Evolutionary conservation across 2,797 vertebrate species (phyloP).

Genomic region (Sarcophilus harrisii): DNA sequence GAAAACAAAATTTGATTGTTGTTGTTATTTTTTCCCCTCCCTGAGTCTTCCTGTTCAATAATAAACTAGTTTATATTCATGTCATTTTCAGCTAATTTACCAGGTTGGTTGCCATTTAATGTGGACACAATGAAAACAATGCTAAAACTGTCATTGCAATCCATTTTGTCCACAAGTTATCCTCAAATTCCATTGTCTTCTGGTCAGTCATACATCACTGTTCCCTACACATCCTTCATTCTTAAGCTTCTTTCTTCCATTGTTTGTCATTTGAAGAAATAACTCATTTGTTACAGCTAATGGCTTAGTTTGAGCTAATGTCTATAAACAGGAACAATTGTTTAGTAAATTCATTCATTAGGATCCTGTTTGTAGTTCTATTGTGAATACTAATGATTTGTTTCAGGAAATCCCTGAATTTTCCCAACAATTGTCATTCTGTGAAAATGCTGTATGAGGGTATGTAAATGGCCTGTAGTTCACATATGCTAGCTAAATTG

Average conservation of each 20-base stretch:
- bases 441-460: background rate
- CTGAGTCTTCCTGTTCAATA: slow-evolving; percentile 1
- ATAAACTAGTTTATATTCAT: background rate
- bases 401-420: slow-evolving; percentile 1
- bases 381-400: slow-evolving; percentile 21
- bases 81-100: background rate
- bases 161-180: background rate
- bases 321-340: slow-evolving; percentile 21
- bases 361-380: background rate
- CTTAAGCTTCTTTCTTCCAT: background rate
- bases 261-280: background rate
- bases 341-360: slow-evolving; percentile 27
- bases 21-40: background rate
- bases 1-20: background rate
- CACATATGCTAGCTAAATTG: background rate
- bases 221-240: background rate
- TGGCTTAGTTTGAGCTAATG: slow-evolving; percentile 38
- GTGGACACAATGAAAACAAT: slow-evolving; percentile 10
- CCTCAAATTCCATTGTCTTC: background rate
- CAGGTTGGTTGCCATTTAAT: slow-evolving; percentile 4
- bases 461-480: background rate
- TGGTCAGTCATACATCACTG: slow-evolving; percentile 14
- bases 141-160: background rate
- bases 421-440: slow-evolving; percentile 14
- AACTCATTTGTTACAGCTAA: slow-evolving; percentile 23